Base-by-base conservation (phyloP, 1,140 invertebrate species). In the Pachypsylla venusta region DNA sequence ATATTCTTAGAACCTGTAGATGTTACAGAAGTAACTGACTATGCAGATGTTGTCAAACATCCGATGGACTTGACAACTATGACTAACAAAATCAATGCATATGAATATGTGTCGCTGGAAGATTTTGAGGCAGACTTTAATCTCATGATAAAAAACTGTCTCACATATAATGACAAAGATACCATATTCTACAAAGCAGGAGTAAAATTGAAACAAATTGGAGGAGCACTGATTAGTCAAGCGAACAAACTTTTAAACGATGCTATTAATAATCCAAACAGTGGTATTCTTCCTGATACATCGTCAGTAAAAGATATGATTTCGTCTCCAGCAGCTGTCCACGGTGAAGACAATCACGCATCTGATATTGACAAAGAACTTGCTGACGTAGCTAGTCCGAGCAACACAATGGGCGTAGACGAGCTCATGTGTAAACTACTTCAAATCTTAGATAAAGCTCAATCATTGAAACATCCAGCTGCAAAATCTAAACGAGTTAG, bases 61-160 rank as follows among this genome's bases (percentile, higher is more conserved):
- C 94, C 95, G 0, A 98, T 98, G 93, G 94, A 98, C 72, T 78
- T 98, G 35, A 87, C 87, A 48, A 97, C 93, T 0, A 98, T 98
- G 88, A 71, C 77, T 64, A 74, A 74, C 55, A 82, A 83, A 68
- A 68, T 81, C 14, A 70, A 77, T 40, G 55, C 63, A 20, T 75
- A 77, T 62, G 65, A 75, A 59, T 84, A 84, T 67, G 66, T 63
- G 3, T 82, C 78, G 22, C 74, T 98, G 35, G 81, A 85, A 57
- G 79, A 83, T 16, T 84, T 98, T 67, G 86, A 93, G 69, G 73
- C 73, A 1, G 95, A 98, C 74, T 97, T 98, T 69, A 82, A 87
- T 66, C 74, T 97, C 0, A 97, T 98, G 83, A 89, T 97, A 25
- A 82, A 82, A 57, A 98, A 98, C 70, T 98, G 94, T 70, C 76